Percentiles rank a stretch among this genome's conserved stretches.
Evolutionary conservation across 2,888 invertebrate genomes (phyloP).

Genomic region (Deilephila elpenor): DNA sequence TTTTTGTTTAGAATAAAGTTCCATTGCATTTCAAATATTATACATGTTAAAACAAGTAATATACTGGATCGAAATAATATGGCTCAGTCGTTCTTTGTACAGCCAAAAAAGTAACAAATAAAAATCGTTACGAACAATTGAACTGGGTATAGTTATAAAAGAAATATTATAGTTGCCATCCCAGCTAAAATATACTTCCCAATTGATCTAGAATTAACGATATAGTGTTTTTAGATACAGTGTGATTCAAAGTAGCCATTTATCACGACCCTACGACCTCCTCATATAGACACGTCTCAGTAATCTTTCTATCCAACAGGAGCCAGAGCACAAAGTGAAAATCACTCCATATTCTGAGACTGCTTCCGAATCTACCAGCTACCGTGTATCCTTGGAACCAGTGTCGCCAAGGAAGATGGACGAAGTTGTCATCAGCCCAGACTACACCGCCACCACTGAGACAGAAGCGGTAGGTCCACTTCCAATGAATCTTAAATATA

Average conservation of each 20-base stretch:
- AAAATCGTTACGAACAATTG: too few species aligned
- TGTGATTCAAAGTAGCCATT: background rate
- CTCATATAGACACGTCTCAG: too few species aligned
- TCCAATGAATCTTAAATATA: slow-evolving; percentile 26
- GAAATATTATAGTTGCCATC: too few species aligned
- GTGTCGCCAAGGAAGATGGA: slow-evolving; percentile 60
- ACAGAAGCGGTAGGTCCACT: slow-evolving; percentile 68
- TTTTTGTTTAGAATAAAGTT: background rate
- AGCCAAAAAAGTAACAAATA: too few species aligned
- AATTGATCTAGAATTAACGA: too few species aligned
- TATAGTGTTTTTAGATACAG: too few species aligned
- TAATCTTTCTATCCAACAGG: slow-evolving; percentile 17
- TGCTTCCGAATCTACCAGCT: slow-evolving; percentile 65
- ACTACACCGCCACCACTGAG: slow-evolving; percentile 67
- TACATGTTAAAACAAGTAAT: too few species aligned
- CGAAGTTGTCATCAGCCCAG: slow-evolving; percentile 55
- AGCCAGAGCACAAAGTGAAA: slow-evolving; percentile 70
- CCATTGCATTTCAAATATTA: background rate
- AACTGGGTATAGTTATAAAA: too few species aligned
- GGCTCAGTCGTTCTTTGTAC: too few species aligned
- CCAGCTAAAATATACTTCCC: too few species aligned
- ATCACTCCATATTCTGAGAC: slow-evolving; percentile 73
- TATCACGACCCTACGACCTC: background rate
- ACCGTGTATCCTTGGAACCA: slow-evolving; percentile 58
- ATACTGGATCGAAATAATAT: too few species aligned